Conservation (phyloP, 2,888 invertebrate species). For the Dyspetes luteomarginatus region DNA sequence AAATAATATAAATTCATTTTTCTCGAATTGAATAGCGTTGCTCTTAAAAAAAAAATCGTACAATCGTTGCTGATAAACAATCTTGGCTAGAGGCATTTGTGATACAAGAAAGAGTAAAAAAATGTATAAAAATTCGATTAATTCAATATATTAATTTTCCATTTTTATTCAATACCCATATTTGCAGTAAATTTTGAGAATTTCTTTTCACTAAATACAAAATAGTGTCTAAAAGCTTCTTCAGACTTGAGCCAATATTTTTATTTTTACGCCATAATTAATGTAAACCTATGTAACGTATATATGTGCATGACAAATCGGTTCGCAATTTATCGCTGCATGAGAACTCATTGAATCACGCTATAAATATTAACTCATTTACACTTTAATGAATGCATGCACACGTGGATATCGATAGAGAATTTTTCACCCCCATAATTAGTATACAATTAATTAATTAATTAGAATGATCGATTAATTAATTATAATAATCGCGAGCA, state of each 20-base stretch:
- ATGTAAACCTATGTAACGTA: not conserved
- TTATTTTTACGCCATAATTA: not conserved
- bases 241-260: too few relatives aligned
- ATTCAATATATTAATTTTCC: too few relatives aligned
- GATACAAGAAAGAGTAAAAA: too few relatives aligned
- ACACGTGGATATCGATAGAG: slow-evolving; percentile 6
- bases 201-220: too few relatives aligned
- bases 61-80: too few relatives aligned
- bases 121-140: too few relatives aligned
- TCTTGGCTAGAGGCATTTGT: too few relatives aligned
- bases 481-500: not conserved
- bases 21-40: slow-evolving; percentile 2
- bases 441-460: slow-evolving; percentile 30
- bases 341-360: slow-evolving; percentile 37
- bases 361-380: slow-evolving; percentile 34
- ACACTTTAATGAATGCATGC: slow-evolving; percentile 32
- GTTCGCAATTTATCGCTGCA: too few relatives aligned
- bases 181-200: too few relatives aligned
- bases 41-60: too few relatives aligned
- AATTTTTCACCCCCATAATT: slow-evolving; percentile 28
- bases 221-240: too few relatives aligned
- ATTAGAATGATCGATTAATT: slow-evolving; percentile 13
- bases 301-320: not conserved
- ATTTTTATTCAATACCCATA: too few relatives aligned
- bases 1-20: slow-evolving; percentile 4